Base-by-base conservation (phyloP, 2,888 invertebrate species). In the Abrostola triplasia region DNA sequence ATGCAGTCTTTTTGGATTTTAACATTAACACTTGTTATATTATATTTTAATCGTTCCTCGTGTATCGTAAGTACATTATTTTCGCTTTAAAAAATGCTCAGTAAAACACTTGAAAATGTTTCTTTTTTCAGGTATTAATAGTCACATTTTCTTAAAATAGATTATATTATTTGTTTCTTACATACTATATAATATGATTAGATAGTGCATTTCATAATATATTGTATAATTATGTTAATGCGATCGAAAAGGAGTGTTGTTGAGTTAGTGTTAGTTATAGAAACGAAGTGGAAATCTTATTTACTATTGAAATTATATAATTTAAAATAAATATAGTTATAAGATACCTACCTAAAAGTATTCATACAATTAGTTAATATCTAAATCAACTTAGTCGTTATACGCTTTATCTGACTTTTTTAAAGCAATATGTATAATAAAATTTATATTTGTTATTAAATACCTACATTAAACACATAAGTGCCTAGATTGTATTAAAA, bases 21-120 rank as follows among this genome's bases (percentile, higher is more conserved):
- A 24, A 24, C 24, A 24, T 24, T 24, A 24, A 24, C 1, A 24
- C 24, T 13, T 24, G 7, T 49, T 13, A 10, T 9, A 40, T 44
- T 50, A 56, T 12, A 70, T 80, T 83, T 81, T 83, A 81, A 82
- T 88, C 81, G 80, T 76, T 82, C 64, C 81, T 85, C 79, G 73
- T 78, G 59, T 75, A 75, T 70, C 68, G 59, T 64, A 64, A 66
- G 62, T 56, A 40, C 54, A 69, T 53, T 60, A 40, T 62, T 71
- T 64, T 55, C 48, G 75, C 77, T 80, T 83, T 55, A 57, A 53
- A 50, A 71, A 54, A 58, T 66, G 41, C 59, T 59, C 67, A 67
- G 65, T 59, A 49, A 36, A 58, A 42, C 36, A 47, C 11, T 40
- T 58, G 5, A 24, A 47, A 47, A 47, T 11, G 9, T 9, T 24